Evolutionary conservation across 2,113 vertebrate genomes (phyloP).

Genomic region (Larimichthys polyactis): DNA sequence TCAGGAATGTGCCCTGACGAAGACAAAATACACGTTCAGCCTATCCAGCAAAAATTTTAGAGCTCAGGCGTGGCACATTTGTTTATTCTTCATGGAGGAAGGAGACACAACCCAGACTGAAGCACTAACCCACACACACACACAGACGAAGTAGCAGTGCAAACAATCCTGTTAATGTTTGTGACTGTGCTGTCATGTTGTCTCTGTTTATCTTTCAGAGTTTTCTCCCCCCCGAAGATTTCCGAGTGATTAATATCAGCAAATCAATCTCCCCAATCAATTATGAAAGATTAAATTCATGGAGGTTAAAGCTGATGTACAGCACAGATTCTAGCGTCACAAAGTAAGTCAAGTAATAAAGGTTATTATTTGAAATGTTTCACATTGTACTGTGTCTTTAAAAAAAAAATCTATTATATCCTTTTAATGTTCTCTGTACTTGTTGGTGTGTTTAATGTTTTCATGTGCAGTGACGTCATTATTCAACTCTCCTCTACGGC

Average conservation of each 20-base stretch:
- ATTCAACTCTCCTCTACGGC: constrained; percentile 95
- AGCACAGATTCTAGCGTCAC: constrained; percentile 89
- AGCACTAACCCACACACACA: constrained; percentile 4
- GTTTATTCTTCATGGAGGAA: constrained; percentile 36
- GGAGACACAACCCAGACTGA: constrained; percentile 27
- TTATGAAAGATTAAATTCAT: constrained; percentile 91
- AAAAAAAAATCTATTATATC: background rate
- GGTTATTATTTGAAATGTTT: background rate
- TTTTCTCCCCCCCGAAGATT: constrained; percentile 90
- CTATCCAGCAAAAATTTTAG: constrained; percentile 25
- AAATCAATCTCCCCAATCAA: constrained; percentile 92
- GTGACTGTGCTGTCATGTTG: constrained; percentile 37
- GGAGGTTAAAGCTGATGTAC: constrained; percentile 93
- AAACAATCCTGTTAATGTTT: constrained; percentile 12
- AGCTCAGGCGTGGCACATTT: constrained; percentile 9
- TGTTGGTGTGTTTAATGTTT: constrained; percentile 45
- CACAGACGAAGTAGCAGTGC: constrained; percentile 10
- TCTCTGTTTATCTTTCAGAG: constrained; percentile 85
- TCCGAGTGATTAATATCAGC: constrained; percentile 89
- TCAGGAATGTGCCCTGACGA: constrained; percentile 38
- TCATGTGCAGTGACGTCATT: constrained; percentile 87
- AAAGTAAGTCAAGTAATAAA: constrained; percentile 86
- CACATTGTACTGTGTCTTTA: background rate
- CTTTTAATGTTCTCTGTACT: background rate
- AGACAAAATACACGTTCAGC: constrained; percentile 17